Conservation (phyloP, 2,797 vertebrate genomes). For the Sebastes trivittatus region DNA sequence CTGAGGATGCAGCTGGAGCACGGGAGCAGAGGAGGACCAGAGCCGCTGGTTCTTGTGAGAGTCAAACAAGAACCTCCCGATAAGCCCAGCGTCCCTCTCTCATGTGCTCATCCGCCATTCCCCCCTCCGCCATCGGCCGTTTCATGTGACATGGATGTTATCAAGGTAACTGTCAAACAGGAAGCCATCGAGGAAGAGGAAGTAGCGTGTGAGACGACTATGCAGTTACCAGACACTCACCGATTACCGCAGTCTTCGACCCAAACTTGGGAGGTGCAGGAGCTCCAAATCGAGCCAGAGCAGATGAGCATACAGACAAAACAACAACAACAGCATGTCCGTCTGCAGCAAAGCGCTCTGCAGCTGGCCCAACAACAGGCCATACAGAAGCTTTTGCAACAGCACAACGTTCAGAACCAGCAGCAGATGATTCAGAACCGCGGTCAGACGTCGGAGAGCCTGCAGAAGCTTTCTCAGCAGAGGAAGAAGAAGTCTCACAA, state of each 20-base stretch:
- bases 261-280: neutral
- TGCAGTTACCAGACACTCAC: neutral
- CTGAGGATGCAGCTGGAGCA: slow-evolving; percentile 89
- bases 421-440: neutral
- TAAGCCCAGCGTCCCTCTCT: neutral
- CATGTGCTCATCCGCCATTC: neutral
- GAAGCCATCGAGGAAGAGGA: slow-evolving; percentile 56
- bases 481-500: slow-evolving; percentile 64
- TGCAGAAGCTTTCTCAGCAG: slow-evolving; percentile 57
- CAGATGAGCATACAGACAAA: slow-evolving; percentile 1
- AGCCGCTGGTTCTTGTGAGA: slow-evolving; percentile 29
- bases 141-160: slow-evolving; percentile 20
- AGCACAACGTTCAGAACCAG: slow-evolving; percentile 44
- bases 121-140: neutral
- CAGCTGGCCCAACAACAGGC: slow-evolving; percentile 54
- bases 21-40: slow-evolving; percentile 70
- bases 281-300: slow-evolving; percentile 11
- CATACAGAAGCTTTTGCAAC: slow-evolving; percentile 53
- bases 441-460: slow-evolving; percentile 28
- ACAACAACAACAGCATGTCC: neutral
- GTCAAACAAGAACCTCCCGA: slow-evolving; percentile 73
- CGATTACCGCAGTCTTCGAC: neutral
- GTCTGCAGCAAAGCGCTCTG: slow-evolving; percentile 50
- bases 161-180: slow-evolving; percentile 68
- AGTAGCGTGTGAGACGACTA: neutral